Base-by-base conservation (phyloP, 2,888 invertebrate genomes). In the Amphipyra berbera region DNA sequence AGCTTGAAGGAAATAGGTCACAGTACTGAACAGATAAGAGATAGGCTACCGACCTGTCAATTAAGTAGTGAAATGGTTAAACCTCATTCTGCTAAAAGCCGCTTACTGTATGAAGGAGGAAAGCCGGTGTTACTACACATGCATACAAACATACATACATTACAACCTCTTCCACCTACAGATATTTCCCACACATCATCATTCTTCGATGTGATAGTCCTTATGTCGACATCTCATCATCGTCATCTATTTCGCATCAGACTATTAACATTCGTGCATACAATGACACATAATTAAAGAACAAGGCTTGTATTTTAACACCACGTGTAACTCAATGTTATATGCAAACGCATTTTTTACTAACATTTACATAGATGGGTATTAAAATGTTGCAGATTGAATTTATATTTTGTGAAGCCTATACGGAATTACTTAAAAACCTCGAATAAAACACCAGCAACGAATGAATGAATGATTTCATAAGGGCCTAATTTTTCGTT, bases 21-120 rank as follows among this genome's bases (percentile, higher is more conserved):
- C 45, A 56, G 41, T 42, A 21, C 48, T 50, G 45, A 40, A 57
- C 37, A 73, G 61, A 70, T 67, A 67, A 73, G 59, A 72, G 67
- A 67, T 67, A 56, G 53, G 42, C 54, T 61, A 21, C 21, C 21
- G 3, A 68, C 35, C 73, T 68, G 70, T 73, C 70, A 73, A 70
- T 70, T 70, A 70, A 54, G 53, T 46, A 57, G 46, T 57, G 53
- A 21, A 21, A 70, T 70, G 73, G 70, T 68, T 57, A 68, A 70
- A 73, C 57, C 73, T 68, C 44, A 54, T 73, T 68, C 49, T 54
- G 50, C 54, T 73, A 61, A 70, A 70, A 73, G 61, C 73, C 35
- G 73, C 53, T 70, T 57, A 61, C 49, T 37, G 49, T 47, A 45
- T 46, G 42, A 42, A 40, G 38, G 61, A 61, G 56, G 30, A 73